Conservation (phyloP, 1,140 invertebrate species). For the Atopsyche davidsoni region DNA sequence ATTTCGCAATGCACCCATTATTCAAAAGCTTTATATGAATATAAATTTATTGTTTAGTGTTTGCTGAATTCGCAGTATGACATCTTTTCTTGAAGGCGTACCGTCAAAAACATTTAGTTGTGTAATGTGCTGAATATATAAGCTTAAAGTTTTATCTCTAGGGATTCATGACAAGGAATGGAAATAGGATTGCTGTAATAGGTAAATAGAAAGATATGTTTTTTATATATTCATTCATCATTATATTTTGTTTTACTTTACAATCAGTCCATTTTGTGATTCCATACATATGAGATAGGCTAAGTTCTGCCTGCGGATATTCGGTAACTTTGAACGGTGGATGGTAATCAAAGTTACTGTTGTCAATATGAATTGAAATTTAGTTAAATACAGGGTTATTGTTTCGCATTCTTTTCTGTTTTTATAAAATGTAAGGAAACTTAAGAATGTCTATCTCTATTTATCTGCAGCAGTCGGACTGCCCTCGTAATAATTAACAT, state of each 20-base stretch:
- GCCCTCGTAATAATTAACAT: neutral
- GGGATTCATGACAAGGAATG: too few species aligned
- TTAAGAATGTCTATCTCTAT: constrained; percentile 1
- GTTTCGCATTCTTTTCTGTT: neutral
- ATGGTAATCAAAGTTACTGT: constrained; percentile 21
- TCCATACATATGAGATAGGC: constrained; percentile 27
- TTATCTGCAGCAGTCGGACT: neutral
- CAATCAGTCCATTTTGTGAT: constrained; percentile 31
- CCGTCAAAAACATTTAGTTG: too few species aligned
- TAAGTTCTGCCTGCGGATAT: constrained; percentile 17
- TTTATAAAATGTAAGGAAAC: constrained; percentile 1
- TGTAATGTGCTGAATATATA: too few species aligned
- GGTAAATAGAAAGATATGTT: too few species aligned
- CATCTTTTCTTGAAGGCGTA: too few species aligned
- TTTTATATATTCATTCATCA: constrained; percentile 23
- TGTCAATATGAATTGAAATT: constrained; percentile 16
- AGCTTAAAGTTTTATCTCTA: too few species aligned
- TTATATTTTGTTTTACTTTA: constrained; percentile 26
- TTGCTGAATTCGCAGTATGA: too few species aligned
- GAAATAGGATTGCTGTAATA: too few species aligned
- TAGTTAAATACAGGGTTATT: too few species aligned
- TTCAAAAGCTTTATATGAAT: too few species aligned
- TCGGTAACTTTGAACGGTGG: constrained; percentile 20
- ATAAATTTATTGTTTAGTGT: too few species aligned
- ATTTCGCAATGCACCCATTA: too few species aligned